Evolutionary conservation across 2,797 vertebrate genomes (phyloP), one percentile per base, ranked within the genome.

Genomic region (Rhinogobio ventralis): DNA sequence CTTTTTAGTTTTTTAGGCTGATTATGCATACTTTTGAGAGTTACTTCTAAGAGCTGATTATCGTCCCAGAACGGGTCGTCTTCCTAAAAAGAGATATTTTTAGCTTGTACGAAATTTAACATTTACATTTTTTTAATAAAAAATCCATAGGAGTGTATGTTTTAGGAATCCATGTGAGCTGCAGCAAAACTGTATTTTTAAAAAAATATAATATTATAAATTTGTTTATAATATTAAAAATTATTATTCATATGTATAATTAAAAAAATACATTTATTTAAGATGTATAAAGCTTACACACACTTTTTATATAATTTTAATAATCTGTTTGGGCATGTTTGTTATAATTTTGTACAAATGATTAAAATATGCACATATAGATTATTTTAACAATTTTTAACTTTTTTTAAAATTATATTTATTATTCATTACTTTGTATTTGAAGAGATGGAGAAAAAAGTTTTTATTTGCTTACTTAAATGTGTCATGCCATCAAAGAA

Each of bases 1-100:
- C 17, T 81, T 53, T 71, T 39, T 69, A 53, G 42, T 46, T 72
- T 72, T 69, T 46, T 46, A 14, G 25, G 25, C 45, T 73, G 42
- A 72, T 72, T 28, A 72, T 72, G n/a, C 42, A 73, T 19, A 73
- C 25, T 51, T 73, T 73, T 49, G 46, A 30, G 25, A 73, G 15
- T 30, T 51, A 46, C 42, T 72, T 81, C 17, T 60, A 15, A 55
- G n/a, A 57, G 66, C 25, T 42, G 36, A 39, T 23, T 72, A 71
- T 69, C n/a, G 2, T 66, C 20, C 10, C 15, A 60, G 23, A 20
- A 81, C 19, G 7, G 19, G 14, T 42, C 1, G 25, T 57, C 17
- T 80, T 80, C 42, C 11, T 45, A 25, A 30, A 45, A 78, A 71
- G 23, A 71, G 2, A 69, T 45, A 10, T 17, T 62, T 23, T 79